These are phyloP conservation scores for Diadema setosum DNA, from an alignment of 35 echinoderm and acorn worm genomes.

Conservation along the genomic window DNA sequence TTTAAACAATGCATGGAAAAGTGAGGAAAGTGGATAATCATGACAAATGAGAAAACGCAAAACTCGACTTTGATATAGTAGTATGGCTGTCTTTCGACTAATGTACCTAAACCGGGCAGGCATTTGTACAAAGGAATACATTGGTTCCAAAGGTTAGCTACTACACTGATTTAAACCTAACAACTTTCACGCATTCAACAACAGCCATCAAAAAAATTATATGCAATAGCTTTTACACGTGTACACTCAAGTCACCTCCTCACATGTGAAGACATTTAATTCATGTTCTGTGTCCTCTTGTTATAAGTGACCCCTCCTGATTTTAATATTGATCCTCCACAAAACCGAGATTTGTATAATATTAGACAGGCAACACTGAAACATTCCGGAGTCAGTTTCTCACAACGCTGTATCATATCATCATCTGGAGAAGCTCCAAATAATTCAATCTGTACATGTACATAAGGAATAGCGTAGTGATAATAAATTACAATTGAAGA, in stretches of 20 bases:
- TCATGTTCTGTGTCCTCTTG: too few species aligned
- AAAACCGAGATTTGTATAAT: too few species aligned
- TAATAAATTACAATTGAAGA: constrained; percentile 23
- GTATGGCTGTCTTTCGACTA: neutral
- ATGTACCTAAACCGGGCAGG: neutral
- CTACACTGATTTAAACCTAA: neutral
- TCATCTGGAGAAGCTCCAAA: neutral
- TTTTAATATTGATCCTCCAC: neutral
- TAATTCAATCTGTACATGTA: constrained; percentile 25
- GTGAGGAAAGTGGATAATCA: too few species aligned
- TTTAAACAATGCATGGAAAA: neutral
- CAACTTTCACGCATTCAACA: constrained; percentile 2
- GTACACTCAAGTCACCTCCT: neutral
- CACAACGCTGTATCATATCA: neutral
- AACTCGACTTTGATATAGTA: neutral
- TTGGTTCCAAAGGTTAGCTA: neutral
- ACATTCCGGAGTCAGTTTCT: neutral
- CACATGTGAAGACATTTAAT: neutral
- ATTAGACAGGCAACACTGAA: neutral
- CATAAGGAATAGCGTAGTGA: constrained; percentile 25
- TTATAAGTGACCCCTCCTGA: too few species aligned
- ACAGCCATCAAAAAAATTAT: neutral
- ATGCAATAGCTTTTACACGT: constrained; percentile 11
- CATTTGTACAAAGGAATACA: constrained; percentile 26
- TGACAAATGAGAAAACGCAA: too few species aligned